Conservation (phyloP, 2,797 vertebrate species). For the Sebastes dallii region DNA sequence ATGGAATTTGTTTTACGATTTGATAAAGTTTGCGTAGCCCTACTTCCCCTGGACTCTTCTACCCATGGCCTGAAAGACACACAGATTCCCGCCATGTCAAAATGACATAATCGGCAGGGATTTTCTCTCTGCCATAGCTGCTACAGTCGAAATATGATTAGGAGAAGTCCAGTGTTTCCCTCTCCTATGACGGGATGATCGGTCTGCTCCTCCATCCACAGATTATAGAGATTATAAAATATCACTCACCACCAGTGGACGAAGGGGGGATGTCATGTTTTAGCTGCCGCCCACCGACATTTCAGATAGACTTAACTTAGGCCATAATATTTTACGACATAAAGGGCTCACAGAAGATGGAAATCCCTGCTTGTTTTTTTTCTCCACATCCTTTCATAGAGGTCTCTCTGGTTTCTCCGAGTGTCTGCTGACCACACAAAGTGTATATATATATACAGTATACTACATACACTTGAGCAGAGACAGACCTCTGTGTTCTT, state of each 20-base stretch:
- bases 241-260: slow-evolving; percentile 30
- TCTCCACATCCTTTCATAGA: slow-evolving; percentile 45
- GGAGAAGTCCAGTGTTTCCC: slow-evolving; percentile 37
- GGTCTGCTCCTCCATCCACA: slow-evolving; percentile 48
- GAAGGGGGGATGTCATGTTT: slow-evolving; percentile 15
- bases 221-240: slow-evolving; percentile 59
- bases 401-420: slow-evolving; percentile 33
- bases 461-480: slow-evolving; percentile 15
- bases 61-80: slow-evolving; percentile 29
- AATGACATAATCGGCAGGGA: slow-evolving; percentile 54
- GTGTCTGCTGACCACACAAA: slow-evolving; percentile 35
- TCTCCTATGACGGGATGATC: slow-evolving; percentile 43
- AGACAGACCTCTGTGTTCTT: slow-evolving; percentile 27
- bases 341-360: slow-evolving; percentile 74
- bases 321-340: slow-evolving; percentile 58
- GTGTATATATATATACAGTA: slow-evolving; percentile 26
- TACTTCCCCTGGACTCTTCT: slow-evolving; percentile 25
- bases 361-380: slow-evolving; percentile 43
- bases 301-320: slow-evolving; percentile 51
- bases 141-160: slow-evolving; percentile 55
- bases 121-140: slow-evolving; percentile 67
- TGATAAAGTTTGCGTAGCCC: slow-evolving; percentile 45
- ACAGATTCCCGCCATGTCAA: slow-evolving; percentile 40
- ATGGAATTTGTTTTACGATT: slow-evolving; percentile 42
- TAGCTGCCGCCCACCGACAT: slow-evolving; percentile 40